phyloP scores from a whole-genome alignment of 1,140 invertebrate genomes.

The Calliphora vicina region DNA sequence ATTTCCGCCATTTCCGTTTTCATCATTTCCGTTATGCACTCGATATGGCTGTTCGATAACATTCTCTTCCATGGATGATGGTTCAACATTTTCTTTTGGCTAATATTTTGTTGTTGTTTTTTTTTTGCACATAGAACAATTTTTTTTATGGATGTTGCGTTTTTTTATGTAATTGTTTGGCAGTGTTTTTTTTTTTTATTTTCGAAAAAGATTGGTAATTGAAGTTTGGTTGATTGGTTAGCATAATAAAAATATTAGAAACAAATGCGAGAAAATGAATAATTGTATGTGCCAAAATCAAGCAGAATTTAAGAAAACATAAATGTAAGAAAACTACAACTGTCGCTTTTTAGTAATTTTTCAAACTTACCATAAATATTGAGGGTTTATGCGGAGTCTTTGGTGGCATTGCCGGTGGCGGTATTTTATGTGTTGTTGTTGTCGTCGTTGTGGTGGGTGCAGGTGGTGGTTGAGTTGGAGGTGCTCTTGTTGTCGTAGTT shows the following conservation, averaged over 20 bases:
- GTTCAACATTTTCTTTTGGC: conserved; percentile 60
- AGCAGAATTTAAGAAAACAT: too few species aligned
- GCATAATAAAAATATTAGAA: too few species aligned
- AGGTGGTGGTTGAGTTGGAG: conserved; percentile 48
- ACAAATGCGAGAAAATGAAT: too few species aligned
- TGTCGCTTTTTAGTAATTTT: too few species aligned
- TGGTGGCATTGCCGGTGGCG: conserved; percentile 40
- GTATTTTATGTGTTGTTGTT: conserved; percentile 49
- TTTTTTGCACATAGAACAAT: background rate
- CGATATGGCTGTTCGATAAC: conserved; percentile 57
- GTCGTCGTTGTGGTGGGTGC: conserved; percentile 52
- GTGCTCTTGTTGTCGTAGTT: conserved; percentile 55
- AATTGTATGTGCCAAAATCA: too few species aligned
- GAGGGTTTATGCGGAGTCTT: conserved; percentile 54
- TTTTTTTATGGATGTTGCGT: background rate
- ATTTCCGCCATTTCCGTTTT: conserved; percentile 62
- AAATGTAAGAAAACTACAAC: too few species aligned
- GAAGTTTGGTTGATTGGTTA: too few species aligned
- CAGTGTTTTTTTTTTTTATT: background rate
- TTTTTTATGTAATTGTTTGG: background rate
- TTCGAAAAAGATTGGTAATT: background rate
- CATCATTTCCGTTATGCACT: conserved; percentile 61
- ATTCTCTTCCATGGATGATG: conserved; percentile 61
- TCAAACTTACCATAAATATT: conserved; percentile 43
- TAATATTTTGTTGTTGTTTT: conserved; percentile 41